These are phyloP conservation scores for Parascotia fuliginaria DNA, from an alignment of 2,888 invertebrate species.

Conservation along the genomic window DNA sequence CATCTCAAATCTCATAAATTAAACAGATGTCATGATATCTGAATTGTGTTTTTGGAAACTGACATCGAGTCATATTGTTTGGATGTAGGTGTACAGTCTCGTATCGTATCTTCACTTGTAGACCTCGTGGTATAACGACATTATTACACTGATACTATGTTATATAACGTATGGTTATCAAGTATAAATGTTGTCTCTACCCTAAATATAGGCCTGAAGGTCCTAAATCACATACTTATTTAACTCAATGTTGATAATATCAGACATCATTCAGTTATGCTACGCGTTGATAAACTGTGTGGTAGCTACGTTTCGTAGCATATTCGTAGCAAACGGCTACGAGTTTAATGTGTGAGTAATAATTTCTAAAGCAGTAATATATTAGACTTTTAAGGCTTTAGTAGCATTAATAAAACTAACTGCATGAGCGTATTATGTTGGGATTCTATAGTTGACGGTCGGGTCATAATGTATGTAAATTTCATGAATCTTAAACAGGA, in stretches of 20 bases:
- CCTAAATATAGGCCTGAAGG: constrained; percentile 11
- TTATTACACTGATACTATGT: constrained; percentile 25
- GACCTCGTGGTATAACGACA: constrained; percentile 26
- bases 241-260: constrained; percentile 17
- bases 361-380: constrained; percentile 39
- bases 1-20: constrained; percentile 36
- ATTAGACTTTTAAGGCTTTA: constrained; percentile 51
- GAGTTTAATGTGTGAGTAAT: constrained; percentile 25
- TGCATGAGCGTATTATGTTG: constrained; percentile 49
- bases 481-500: constrained; percentile 19
- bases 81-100: constrained; percentile 1
- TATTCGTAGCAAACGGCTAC: constrained; percentile 24
- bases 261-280: not conserved
- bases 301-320: constrained; percentile 21
- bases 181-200: constrained; percentile 22
- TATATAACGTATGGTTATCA: constrained; percentile 33
- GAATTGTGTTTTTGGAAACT: not conserved
- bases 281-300: constrained; percentile 28
- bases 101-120: not conserved
- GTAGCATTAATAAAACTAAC: constrained; percentile 53
- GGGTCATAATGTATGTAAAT: constrained; percentile 40
- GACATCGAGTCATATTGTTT: not conserved
- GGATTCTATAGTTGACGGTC: constrained; percentile 35
- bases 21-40: not conserved
- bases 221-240: constrained; percentile 31